These are phyloP conservation scores for Sebastes oblongus DNA, from an alignment of 2,797 vertebrate genomes.

Conservation along the genomic window DNA sequence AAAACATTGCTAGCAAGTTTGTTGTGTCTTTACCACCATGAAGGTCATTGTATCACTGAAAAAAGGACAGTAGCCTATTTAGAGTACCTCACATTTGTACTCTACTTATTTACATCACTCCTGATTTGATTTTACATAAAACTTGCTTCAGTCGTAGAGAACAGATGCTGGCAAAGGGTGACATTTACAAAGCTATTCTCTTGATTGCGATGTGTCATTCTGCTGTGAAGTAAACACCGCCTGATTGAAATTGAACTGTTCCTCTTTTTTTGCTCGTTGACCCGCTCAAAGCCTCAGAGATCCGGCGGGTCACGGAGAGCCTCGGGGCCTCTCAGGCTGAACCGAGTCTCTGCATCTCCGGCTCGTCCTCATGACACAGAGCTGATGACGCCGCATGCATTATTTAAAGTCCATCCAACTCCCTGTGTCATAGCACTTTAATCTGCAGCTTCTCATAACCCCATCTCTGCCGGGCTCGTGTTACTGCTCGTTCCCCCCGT, in stretches of 20 bases:
- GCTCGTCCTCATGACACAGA: constrained; percentile 19
- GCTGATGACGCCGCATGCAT: constrained; percentile 55
- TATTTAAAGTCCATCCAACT: constrained; percentile 59
- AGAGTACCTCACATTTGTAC: not conserved
- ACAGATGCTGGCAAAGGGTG: not conserved
- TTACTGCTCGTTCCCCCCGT: not conserved
- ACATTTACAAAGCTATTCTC: constrained; percentile 20
- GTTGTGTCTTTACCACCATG: too few relatives aligned
- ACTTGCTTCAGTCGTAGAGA: not conserved
- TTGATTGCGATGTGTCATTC: not conserved
- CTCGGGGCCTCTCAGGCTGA: constrained; percentile 4
- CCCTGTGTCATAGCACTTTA: constrained; percentile 40
- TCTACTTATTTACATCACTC: not conserved
- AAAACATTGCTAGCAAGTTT: too few relatives aligned
- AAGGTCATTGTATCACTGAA: too few relatives aligned
- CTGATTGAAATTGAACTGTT: constrained; percentile 1
- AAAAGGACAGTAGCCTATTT: too few relatives aligned
- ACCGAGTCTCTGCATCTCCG: constrained; percentile 4
- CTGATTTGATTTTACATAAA: not conserved
- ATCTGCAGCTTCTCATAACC: constrained; percentile 38
- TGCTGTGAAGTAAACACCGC: constrained; percentile 4
- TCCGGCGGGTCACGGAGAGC: not conserved
- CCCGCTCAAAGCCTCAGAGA: constrained; percentile 7
- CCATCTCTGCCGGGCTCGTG: not conserved
- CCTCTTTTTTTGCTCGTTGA: not conserved